A percentile compares a stretch with the other conserved stretches of the same genome.
phyloP scores from a whole-genome alignment of 2,797 vertebrate genomes.

The Sebastolobus alascanus region DNA sequence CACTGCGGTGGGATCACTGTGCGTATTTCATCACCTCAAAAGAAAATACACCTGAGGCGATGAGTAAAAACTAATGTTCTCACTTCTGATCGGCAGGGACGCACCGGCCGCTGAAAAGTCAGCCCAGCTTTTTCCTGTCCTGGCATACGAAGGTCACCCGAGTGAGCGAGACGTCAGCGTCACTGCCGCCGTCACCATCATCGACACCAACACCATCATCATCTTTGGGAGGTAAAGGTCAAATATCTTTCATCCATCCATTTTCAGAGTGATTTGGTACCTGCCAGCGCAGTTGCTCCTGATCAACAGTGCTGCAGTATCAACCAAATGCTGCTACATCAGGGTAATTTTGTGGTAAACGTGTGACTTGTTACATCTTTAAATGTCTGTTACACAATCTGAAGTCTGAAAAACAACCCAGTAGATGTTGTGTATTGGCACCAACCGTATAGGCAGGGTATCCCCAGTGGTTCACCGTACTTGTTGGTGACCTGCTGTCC shows the following conservation, averaged over 20 bases:
- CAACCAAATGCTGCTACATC: neutral
- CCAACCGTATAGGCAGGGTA: conserved; percentile 35
- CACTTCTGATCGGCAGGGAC: conserved; percentile 45
- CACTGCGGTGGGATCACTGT: neutral
- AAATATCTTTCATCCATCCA: conserved; percentile 33
- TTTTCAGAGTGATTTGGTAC: conserved; percentile 22
- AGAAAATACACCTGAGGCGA: conserved; percentile 38
- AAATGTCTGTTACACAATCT: conserved; percentile 7
- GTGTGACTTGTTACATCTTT: neutral
- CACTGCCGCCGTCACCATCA: conserved; percentile 16
- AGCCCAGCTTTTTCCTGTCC: conserved; percentile 59
- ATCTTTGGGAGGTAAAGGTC: conserved; percentile 21
- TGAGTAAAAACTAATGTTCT: conserved; percentile 51
- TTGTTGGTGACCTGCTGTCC: conserved; percentile 71
- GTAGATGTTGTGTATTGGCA: neutral
- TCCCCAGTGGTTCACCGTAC: conserved; percentile 54
- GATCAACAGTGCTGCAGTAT: neutral
- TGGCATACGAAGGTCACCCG: conserved; percentile 41
- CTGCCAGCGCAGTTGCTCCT: neutral
- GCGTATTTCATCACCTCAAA: too few relatives aligned
- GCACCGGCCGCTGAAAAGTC: conserved; percentile 28
- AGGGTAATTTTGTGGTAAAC: neutral
- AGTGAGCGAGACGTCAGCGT: conserved; percentile 51
- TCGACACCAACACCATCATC: conserved; percentile 31
- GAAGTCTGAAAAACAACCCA: neutral